phyloP scores from a whole-genome alignment of 1,140 invertebrate species.

The Zeugodacus cucurbitae region DNA sequence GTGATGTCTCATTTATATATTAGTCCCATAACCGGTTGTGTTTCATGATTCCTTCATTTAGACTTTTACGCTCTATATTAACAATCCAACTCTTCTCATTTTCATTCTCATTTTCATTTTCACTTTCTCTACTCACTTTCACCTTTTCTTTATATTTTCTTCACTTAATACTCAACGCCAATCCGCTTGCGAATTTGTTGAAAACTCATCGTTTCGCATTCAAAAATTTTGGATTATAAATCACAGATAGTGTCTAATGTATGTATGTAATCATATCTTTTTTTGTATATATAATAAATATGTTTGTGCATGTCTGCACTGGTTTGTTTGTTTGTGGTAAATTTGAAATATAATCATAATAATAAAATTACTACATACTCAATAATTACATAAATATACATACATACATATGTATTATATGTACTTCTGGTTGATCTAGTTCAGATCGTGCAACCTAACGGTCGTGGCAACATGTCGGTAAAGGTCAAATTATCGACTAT shows the following conservation, averaged over 20 bases:
- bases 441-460: background rate
- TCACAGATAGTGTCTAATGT: slow-evolving; percentile 67
- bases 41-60: background rate
- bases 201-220: slow-evolving; percentile 58
- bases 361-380: slow-evolving; percentile 54
- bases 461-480: background rate
- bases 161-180: background rate
- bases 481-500: background rate
- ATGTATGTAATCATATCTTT: slow-evolving; percentile 48
- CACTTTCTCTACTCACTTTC: background rate
- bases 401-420: background rate
- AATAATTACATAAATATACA: slow-evolving; percentile 55
- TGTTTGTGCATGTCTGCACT: slow-evolving; percentile 11
- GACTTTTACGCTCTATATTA: slow-evolving; percentile 8
- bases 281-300: slow-evolving; percentile 43
- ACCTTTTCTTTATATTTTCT: background rate
- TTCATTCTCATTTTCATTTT: no score
- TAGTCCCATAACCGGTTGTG: no score
- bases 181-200: slow-evolving; percentile 35
- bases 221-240: slow-evolving; percentile 68
- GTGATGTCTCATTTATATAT: no score
- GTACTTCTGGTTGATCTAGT: slow-evolving; percentile 42
- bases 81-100: no score
- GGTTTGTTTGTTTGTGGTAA: slow-evolving; percentile 54
- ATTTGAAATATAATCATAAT: slow-evolving; percentile 64